Base-by-base conservation (phyloP, 1,140 invertebrate species). In the Gryon sp. region DNA sequence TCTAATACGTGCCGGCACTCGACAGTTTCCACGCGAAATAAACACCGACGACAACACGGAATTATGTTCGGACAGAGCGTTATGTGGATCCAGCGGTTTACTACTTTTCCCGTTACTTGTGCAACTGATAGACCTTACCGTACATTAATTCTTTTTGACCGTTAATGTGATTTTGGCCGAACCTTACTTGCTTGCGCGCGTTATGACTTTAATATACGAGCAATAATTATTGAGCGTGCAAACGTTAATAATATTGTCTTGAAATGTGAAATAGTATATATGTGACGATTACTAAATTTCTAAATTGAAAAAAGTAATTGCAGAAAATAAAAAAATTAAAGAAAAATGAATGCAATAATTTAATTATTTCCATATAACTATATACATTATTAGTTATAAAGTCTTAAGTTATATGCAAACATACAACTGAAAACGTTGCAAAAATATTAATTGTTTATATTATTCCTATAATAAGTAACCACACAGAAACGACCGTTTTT, bases 1-100 rank as follows among this genome's bases (percentile, higher is more conserved):
- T 82, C 68, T 48, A 68, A 45, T 73, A 80, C 82, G 79, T 82
- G 82, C 75, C 65, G 78, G 80, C 69, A 76, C 80, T 65, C 65
- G 45, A 55, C 53, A 66, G 60, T 55, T 53, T 63, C 60, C 50
- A 60, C 45, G 53, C 36, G 60, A 68, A 66, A 77, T 72, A 72
- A 68, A 77, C 62, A 53, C 48, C 45, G 24, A 26, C 40, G 74
- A 52, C 62, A 65, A 72, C 66, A 66, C 55, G 62, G 60, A 72
- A 65, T 77, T 77, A 76, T 66, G 74, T 60, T 60, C 53, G 50
- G 59, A 36, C 50, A 28, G 19, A 59, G 43, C 60, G 45, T 75
- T 55, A 62, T 62, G 32, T 66, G 62, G 70, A 74, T 66, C 60
- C 62, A 68, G 62, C 62, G 62, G 62, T 75, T 66, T 62, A 63